Evolutionary conservation across 2,797 vertebrate species (phyloP), one percentile per base, ranked within the genome.

Genomic region (Chloroceryle amazona): DNA sequence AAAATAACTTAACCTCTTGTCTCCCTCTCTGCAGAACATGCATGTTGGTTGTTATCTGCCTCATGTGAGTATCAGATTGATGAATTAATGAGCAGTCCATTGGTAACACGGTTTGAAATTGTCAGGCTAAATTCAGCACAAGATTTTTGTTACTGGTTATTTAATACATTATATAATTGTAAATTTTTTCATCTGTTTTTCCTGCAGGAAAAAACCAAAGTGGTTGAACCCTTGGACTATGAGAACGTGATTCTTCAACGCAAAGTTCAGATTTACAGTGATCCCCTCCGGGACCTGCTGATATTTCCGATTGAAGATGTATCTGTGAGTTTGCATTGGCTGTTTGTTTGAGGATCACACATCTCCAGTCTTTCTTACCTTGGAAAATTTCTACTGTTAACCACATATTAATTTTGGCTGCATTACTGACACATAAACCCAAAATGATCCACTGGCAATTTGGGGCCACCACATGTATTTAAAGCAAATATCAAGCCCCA

Each of bases 251-350:
- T 99, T 86, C 98, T 99, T 61, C 99, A 99, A 94, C 99, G 99
- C 90, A 99, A 98, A 96, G 98, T 99, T 55, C 99, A 99, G 98
- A 99, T 99, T 98, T 99, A 99, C 98, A 99, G 99, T 9, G 99
- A 99, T 97, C 99, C 99, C 14, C 98, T 99, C 94, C 97, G 99
- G 96, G 99, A 99, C 97, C 98, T 99, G 97, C 98, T 99, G 93
- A 98, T 99, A 97, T 99, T 99, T 97, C 99, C 99, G 0, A 98
- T 99, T 2, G 99, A 99, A 51, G 99, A 99, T 93, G 98, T 99
- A 88, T 99, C 99, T 87, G 99, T 99, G 97, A 99, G 99, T 98
- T 91, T 44, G 33, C 25, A 7, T 81, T 70, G 75, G 35, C 73
- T 62, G 4, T 33, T 86, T 22, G 10, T 51, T 44, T 76, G 54